phyloP scores from a whole-genome alignment of 2,113 vertebrate genomes.

The Oncorhynchus mykiss region DNA sequence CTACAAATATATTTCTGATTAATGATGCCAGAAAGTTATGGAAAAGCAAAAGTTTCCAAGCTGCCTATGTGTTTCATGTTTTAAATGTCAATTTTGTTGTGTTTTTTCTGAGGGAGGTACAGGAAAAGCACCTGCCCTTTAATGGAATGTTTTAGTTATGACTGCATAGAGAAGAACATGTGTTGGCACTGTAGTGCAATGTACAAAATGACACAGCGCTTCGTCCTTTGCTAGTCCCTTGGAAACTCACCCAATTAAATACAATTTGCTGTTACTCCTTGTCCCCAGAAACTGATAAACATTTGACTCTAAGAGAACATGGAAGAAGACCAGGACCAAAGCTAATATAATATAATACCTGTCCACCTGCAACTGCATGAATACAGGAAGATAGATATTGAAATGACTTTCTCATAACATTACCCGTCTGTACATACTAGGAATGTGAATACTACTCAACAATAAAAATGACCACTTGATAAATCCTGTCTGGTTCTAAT shows the following conservation, averaged over 20 bases:
- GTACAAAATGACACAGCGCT: conserved; percentile 63
- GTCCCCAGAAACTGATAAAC: neutral
- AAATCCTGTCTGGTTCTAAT: conserved; percentile 51
- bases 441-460: conserved; percentile 62
- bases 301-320: conserved; percentile 4
- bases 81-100: conserved; percentile 20
- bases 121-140: conserved; percentile 51
- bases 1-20: conserved; percentile 68
- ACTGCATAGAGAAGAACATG: conserved; percentile 59
- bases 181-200: conserved; percentile 70
- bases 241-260: conserved; percentile 24
- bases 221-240: conserved; percentile 51
- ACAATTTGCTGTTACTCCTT: neutral
- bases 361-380: conserved; percentile 10
- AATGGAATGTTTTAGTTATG: conserved; percentile 78
- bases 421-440: conserved; percentile 48
- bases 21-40: conserved; percentile 63
- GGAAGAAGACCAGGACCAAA: conserved; percentile 6
- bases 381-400: conserved; percentile 6
- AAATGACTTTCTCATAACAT: conserved; percentile 15
- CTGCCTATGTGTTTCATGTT: conserved; percentile 77
- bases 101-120: conserved; percentile 37
- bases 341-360: neutral
- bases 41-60: conserved; percentile 80
- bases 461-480: conserved; percentile 18